Evolutionary conservation across 37 sponge, comb jelly and placozoan genomes (phyloP).

Genomic region (Halisarca cf. caerulea): DNA sequence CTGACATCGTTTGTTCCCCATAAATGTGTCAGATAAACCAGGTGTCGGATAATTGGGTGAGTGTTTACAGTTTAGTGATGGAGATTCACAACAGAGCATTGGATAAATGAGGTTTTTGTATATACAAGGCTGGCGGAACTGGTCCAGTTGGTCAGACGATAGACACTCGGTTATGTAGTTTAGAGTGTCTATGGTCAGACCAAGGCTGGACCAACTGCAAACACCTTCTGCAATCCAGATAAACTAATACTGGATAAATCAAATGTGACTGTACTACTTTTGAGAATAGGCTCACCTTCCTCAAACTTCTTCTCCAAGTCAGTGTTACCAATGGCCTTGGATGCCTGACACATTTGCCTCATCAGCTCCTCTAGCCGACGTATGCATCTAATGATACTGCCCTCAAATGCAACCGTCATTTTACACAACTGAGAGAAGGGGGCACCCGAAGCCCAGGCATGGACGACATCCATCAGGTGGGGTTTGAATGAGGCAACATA

Average conservation of each 20-base stretch:
- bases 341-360: conserved; percentile 95
- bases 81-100: too few species aligned
- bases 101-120: too few species aligned
- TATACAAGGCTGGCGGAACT: too few species aligned
- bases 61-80: too few species aligned
- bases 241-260: too few species aligned
- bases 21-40: too few species aligned
- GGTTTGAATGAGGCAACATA: conserved; percentile 95
- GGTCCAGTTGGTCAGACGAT: too few species aligned
- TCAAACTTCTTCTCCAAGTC: conserved; percentile 95
- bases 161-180: too few species aligned
- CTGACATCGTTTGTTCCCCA: too few species aligned
- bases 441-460: conserved; percentile 91
- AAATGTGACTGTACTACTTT: neutral
- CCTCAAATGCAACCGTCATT: conserved; percentile 97
- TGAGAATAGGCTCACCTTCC: conserved; percentile 55
- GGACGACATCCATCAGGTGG: conserved; percentile 95
- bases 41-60: too few species aligned
- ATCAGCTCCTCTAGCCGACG: conserved; percentile 93
- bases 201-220: neutral
- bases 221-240: neutral
- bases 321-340: conserved; percentile 95
- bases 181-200: neutral
- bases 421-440: conserved; percentile 93
- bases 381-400: conserved; percentile 96